Evolutionary conservation across 37 sponge, comb jelly and placozoan species (phyloP).

Genomic region (Oopsacas minuta): DNA sequence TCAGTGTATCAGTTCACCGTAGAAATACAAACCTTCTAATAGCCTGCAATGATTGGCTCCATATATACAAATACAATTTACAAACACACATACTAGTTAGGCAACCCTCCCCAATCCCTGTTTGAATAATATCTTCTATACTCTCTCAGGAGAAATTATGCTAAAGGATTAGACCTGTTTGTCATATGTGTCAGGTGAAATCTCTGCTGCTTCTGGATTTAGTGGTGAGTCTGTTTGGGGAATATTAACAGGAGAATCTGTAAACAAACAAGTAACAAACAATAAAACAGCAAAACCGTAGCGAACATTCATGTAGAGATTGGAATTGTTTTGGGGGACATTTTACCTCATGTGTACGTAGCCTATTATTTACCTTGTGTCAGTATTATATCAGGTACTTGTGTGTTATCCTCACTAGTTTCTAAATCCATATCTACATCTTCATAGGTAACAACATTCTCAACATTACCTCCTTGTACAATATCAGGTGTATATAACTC

Average conservation of each 20-base stretch:
- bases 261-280: no score
- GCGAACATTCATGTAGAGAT: no score
- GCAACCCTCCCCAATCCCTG: not conserved
- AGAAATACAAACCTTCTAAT: not conserved
- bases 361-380: no score
- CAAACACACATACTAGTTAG: not conserved
- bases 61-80: slow-evolving; percentile 18
- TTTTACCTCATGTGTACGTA: no score
- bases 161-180: not conserved
- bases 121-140: not conserved
- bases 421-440: not conserved
- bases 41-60: not conserved
- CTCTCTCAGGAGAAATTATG: not conserved
- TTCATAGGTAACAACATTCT: not conserved
- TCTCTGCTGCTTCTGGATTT: no score
- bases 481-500: not conserved
- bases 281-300: no score
- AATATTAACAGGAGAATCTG: no score
- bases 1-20: slow-evolving; percentile 17
- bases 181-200: no score
- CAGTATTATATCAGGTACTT: no score
- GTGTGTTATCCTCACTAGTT: not conserved
- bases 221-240: no score
- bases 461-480: not conserved
- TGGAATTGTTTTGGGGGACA: no score